Conservation (phyloP, 2,888 invertebrate genomes). For the Epirrita christyi region DNA sequence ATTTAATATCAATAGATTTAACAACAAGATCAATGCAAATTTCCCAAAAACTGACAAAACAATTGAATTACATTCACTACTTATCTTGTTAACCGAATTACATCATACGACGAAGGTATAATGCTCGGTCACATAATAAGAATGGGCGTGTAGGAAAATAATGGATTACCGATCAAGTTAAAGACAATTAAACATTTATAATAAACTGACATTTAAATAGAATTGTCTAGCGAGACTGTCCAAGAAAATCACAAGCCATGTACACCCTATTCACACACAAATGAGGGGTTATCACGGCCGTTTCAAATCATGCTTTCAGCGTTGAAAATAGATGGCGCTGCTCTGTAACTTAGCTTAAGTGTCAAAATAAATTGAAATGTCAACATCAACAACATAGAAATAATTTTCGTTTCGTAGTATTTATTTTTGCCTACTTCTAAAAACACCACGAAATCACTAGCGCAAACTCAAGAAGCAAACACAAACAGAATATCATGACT, state of each 20-base stretch:
- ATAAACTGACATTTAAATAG: conserved; percentile 20
- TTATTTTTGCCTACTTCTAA: too few relatives aligned
- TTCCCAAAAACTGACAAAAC: conserved; percentile 28
- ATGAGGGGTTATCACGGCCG: too few relatives aligned
- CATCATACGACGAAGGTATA: conserved; percentile 26
- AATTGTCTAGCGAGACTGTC: conserved; percentile 10
- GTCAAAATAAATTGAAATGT: too few relatives aligned
- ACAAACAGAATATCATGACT: too few relatives aligned
- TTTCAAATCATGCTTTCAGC: too few relatives aligned
- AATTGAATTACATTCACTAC: conserved; percentile 27
- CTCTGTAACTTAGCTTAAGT: too few relatives aligned
- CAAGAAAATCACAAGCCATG: conserved; percentile 7
- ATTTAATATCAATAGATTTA: background rate
- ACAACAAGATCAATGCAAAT: background rate
- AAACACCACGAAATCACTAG: too few relatives aligned
- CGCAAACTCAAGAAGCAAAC: too few relatives aligned
- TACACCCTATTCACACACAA: background rate
- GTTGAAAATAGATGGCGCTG: too few relatives aligned
- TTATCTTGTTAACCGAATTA: conserved; percentile 27
- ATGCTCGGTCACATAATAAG: conserved; percentile 22
- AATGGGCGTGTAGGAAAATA: conserved; percentile 11
- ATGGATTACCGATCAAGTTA: conserved; percentile 26
- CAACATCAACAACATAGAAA: too few relatives aligned
- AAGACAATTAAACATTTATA: conserved; percentile 13
- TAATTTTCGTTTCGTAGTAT: too few relatives aligned